These are phyloP conservation scores for Corythucha ciliata DNA, from an alignment of 2,888 invertebrate genomes.

Conservation along the genomic window DNA sequence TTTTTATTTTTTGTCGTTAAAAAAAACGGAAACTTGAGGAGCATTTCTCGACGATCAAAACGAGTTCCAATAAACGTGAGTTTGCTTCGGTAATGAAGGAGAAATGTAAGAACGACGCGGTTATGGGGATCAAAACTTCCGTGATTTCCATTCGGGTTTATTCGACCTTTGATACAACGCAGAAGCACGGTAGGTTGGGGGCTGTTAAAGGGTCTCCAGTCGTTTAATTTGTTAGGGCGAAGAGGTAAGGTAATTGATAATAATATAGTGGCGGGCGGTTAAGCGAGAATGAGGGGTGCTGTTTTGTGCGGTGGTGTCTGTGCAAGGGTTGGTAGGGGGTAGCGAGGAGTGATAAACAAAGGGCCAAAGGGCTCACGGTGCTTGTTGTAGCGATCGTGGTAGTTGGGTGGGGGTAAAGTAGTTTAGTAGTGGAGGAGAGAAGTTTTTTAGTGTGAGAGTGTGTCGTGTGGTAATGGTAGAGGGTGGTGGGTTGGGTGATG, in stretches of 20 bases:
- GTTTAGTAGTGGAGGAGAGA: neutral
- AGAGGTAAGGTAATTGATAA: conserved; percentile 16
- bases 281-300: neutral
- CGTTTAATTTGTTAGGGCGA: too few species aligned
- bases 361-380: neutral
- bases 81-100: too few species aligned
- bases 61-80: too few species aligned
- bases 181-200: too few species aligned
- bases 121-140: too few species aligned
- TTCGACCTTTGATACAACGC: too few species aligned
- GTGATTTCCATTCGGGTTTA: too few species aligned
- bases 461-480: conserved; percentile 15
- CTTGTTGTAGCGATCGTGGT: neutral
- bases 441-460: conserved; percentile 4
- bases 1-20: too few species aligned
- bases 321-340: conserved; percentile 2
- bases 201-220: too few species aligned
- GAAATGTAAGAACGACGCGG: too few species aligned
- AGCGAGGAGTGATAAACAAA: conserved; percentile 7
- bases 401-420: neutral
- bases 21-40: too few species aligned
- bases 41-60: too few species aligned
- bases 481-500: conserved; percentile 19
- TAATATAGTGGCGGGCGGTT: conserved; percentile 6
- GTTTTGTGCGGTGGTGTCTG: neutral